Conservation (phyloP, 1,140 invertebrate species). For the Drosophila neocordata region DNA sequence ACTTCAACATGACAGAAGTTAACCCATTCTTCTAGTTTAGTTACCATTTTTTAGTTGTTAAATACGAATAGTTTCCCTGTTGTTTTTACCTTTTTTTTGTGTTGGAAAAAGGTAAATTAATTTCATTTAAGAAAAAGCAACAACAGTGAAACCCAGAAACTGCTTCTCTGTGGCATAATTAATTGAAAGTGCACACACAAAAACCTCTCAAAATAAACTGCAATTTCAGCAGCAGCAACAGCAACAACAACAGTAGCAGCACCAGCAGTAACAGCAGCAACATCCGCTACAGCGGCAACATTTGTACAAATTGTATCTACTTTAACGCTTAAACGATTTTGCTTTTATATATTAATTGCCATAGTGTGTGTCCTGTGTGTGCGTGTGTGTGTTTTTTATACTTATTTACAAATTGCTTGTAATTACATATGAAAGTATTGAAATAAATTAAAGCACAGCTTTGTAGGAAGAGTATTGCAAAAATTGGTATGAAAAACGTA, state of each 20-base stretch:
- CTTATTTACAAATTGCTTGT: conserved; percentile 42
- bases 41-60: not conserved
- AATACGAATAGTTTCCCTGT: not conserved
- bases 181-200: conserved; percentile 38
- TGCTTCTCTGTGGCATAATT: conserved; percentile 30
- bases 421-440: conserved; percentile 36
- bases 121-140: conserved; percentile 28
- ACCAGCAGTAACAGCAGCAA: conserved; percentile 20
- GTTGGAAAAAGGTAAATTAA: conserved; percentile 31
- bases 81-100: not conserved
- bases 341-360: conserved; percentile 24
- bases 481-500: conserved; percentile 8
- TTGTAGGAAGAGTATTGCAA: not conserved
- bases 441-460: conserved; percentile 45
- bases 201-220: conserved; percentile 23
- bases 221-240: conserved; percentile 13
- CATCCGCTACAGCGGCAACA: conserved; percentile 27
- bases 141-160: conserved; percentile 12
- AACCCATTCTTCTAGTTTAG: too few species aligned
- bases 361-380: not conserved
- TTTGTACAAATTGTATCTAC: conserved; percentile 2
- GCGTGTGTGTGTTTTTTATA: conserved; percentile 3
- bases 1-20: too few species aligned
- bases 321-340: conserved; percentile 39
- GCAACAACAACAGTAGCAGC: not conserved